phyloP scores from a whole-genome alignment of 2,797 vertebrate genomes.

The Sebastes glaucus region DNA sequence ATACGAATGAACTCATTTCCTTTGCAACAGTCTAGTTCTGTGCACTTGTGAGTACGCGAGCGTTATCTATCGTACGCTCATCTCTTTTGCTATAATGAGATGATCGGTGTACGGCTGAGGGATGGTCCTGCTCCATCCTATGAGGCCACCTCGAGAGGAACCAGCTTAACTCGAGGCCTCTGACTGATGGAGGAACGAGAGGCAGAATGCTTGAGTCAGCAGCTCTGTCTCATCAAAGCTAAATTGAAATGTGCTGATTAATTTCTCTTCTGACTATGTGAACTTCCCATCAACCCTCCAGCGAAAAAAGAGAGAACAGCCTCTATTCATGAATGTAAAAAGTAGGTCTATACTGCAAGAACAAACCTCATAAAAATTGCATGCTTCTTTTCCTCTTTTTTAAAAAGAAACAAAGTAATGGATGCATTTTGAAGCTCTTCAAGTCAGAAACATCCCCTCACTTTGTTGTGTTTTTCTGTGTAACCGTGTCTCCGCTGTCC shows the following conservation, averaged over 20 bases:
- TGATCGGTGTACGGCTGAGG: conserved; percentile 43
- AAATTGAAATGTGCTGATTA: conserved; percentile 71
- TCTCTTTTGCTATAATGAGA: conserved; percentile 61
- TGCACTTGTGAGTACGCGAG: conserved; percentile 1
- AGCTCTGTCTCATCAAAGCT: conserved; percentile 62
- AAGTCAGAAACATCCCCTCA: not conserved
- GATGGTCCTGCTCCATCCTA: conserved; percentile 33
- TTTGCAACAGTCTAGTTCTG: conserved; percentile 16
- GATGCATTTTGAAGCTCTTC: not conserved
- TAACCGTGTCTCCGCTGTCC: not conserved
- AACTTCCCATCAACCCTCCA: conserved; percentile 61
- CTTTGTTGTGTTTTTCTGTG: conserved; percentile 10
- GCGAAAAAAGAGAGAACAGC: conserved; percentile 15
- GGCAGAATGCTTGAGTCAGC: conserved; percentile 56
- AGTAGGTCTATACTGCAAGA: conserved; percentile 32
- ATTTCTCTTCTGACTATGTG: conserved; percentile 53
- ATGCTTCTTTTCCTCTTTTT: conserved; percentile 23
- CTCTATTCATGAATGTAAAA: conserved; percentile 52
- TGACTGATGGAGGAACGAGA: conserved; percentile 53
- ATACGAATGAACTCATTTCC: conserved; percentile 18
- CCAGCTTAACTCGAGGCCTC: conserved; percentile 45
- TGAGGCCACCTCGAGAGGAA: conserved; percentile 50
- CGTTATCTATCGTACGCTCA: conserved; percentile 48
- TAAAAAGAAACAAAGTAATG: conserved; percentile 5
- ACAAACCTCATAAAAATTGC: conserved; percentile 40